Evolutionary conservation across 2,888 invertebrate genomes (phyloP).

Genomic region (Macaria notata): DNA sequence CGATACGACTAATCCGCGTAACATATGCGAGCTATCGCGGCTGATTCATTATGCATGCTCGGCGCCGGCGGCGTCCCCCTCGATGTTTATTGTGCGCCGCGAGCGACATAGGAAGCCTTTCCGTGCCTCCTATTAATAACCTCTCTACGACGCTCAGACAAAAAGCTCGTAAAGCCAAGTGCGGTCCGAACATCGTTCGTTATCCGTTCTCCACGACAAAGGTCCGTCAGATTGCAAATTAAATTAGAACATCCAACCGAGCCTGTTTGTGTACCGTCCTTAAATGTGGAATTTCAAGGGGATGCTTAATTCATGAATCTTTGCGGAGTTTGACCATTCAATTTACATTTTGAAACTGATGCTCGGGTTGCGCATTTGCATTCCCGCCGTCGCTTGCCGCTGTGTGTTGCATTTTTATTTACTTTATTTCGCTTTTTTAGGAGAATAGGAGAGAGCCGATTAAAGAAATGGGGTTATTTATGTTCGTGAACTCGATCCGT

Average conservation of each 20-base stretch:
- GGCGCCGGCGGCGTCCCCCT: conserved; percentile 39
- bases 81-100: conserved; percentile 50
- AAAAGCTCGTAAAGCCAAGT: conserved; percentile 53
- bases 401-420: conserved; percentile 57
- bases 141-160: conserved; percentile 57
- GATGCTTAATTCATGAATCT: conserved; percentile 76
- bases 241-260: conserved; percentile 65
- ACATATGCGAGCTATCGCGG: conserved; percentile 30
- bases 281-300: conserved; percentile 69
- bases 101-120: conserved; percentile 55
- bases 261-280: conserved; percentile 62
- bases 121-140: conserved; percentile 59
- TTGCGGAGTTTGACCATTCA: conserved; percentile 69
- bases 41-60: conserved; percentile 41
- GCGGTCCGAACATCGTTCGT: conserved; percentile 54
- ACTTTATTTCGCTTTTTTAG: conserved; percentile 48
- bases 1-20: conserved; percentile 30
- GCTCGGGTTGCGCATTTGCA: conserved; percentile 63
- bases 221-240: conserved; percentile 68
- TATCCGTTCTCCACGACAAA: conserved; percentile 61
- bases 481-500: conserved; percentile 50
- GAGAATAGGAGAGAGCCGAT: conserved; percentile 33
- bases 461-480: conserved; percentile 58
- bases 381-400: conserved; percentile 51
- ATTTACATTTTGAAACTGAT: conserved; percentile 74